Conservation (phyloP, 2,113 vertebrate genomes). For the Lophotis ruficrista region DNA sequence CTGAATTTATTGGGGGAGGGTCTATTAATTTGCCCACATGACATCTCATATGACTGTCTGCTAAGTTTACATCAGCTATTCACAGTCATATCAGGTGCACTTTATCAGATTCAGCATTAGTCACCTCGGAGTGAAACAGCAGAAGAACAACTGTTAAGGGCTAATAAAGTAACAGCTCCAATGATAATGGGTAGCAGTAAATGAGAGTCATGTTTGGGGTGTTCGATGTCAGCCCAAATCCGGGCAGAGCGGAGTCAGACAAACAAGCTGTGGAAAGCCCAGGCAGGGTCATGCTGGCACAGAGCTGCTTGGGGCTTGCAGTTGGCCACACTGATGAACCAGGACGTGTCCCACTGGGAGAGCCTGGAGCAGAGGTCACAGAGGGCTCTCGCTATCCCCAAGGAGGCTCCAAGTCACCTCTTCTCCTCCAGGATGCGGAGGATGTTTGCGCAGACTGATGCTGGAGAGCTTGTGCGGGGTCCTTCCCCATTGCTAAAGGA, state of each 20-base stretch:
- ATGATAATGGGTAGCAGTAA: background rate
- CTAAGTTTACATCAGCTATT: constrained; percentile 51
- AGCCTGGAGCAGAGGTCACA: background rate
- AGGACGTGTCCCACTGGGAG: background rate
- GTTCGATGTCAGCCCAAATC: background rate
- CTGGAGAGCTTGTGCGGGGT: accelerated
- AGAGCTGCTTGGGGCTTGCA: background rate
- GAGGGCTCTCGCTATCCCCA: background rate
- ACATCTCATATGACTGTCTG: constrained; percentile 34
- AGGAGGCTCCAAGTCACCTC: background rate
- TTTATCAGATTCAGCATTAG: constrained; percentile 25
- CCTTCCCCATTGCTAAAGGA: background rate
- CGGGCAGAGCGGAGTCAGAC: background rate
- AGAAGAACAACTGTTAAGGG: background rate
- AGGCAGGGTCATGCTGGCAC: background rate
- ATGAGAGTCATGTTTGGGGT: background rate
- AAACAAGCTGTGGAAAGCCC: background rate
- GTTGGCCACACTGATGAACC: background rate
- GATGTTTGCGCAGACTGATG: background rate
- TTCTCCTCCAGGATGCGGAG: background rate
- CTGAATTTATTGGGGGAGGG: background rate
- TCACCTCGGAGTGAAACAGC: background rate
- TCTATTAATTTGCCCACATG: constrained; percentile 34
- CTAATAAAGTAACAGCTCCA: background rate
- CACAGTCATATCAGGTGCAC: constrained; percentile 24